Evolutionary conservation across 2,797 vertebrate species (phyloP).

Genomic region (Atherinosoma microstoma): DNA sequence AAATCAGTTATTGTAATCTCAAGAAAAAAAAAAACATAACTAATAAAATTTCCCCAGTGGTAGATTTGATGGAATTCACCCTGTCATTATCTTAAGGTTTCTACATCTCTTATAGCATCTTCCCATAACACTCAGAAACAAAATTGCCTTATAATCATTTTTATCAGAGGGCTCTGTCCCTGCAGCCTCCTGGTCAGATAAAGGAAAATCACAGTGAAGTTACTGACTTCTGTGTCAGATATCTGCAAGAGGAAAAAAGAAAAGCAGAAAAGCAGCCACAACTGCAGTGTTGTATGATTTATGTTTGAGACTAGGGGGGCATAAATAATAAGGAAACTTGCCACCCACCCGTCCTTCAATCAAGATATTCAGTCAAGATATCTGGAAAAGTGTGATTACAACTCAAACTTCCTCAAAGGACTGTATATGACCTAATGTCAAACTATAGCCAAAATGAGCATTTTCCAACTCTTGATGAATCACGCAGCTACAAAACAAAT

Average conservation of each 20-base stretch:
- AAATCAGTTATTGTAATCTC: neutral
- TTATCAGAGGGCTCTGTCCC: conserved; percentile 46
- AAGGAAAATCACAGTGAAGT: conserved; percentile 68
- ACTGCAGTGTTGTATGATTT: conserved; percentile 74
- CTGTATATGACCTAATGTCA: conserved; percentile 67
- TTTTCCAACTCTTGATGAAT: neutral
- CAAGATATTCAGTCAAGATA: conserved; percentile 49
- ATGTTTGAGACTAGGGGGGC: conserved; percentile 70
- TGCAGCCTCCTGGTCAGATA: conserved; percentile 62
- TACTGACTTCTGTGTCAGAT: conserved; percentile 42
- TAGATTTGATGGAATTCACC: neutral
- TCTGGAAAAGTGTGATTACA: conserved; percentile 75
- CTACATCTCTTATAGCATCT: conserved; percentile 14
- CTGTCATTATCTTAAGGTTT: neutral
- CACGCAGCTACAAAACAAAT: neutral
- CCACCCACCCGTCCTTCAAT: conserved; percentile 75
- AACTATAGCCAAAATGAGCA: conserved; percentile 39
- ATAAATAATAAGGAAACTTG: conserved; percentile 76
- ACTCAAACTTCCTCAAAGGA: conserved; percentile 65
- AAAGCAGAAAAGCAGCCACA: conserved; percentile 54
- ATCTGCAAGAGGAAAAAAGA: conserved; percentile 39
- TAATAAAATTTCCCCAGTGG: neutral
- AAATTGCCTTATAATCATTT: conserved; percentile 43
- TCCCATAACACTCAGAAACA: conserved; percentile 23
- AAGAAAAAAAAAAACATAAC: neutral